These are phyloP conservation scores for Brachypteracias leptosomus DNA, from an alignment of 2,113 vertebrate species.

Conservation along the genomic window DNA sequence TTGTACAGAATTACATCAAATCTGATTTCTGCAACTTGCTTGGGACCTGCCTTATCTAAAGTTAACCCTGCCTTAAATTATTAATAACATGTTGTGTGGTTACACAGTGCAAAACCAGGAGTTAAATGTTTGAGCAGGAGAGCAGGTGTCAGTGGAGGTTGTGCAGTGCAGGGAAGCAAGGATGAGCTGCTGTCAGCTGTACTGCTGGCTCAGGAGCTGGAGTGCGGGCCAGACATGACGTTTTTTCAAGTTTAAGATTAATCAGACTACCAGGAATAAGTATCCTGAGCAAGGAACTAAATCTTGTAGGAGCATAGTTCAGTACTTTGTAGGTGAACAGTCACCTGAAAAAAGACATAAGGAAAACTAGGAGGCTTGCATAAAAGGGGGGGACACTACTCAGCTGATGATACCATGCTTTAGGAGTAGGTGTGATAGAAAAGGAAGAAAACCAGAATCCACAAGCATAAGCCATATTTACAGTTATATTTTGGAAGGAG, in stretches of 20 bases:
- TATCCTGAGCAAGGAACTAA: background rate
- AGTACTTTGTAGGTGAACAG: background rate
- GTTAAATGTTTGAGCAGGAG: background rate
- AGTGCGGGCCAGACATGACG: background rate
- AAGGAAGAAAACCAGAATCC: background rate
- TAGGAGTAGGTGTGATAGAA: background rate
- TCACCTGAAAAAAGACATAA: background rate
- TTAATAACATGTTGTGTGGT: background rate
- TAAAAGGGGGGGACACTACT: background rate
- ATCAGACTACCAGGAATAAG: background rate
- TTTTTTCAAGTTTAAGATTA: background rate
- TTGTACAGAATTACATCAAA: background rate
- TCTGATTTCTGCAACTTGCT: background rate
- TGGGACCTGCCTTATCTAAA: background rate
- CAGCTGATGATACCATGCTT: background rate
- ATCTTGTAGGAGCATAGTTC: background rate
- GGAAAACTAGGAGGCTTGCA: background rate
- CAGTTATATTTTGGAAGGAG: background rate
- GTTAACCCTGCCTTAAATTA: background rate
- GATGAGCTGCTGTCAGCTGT: background rate
- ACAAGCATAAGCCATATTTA: background rate
- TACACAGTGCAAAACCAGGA: background rate
- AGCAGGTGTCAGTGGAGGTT: background rate
- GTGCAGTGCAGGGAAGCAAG: background rate
- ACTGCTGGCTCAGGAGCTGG: background rate